Evolutionary conservation across 2,888 invertebrate genomes (phyloP).

Genomic region (Andrena bicolor): DNA sequence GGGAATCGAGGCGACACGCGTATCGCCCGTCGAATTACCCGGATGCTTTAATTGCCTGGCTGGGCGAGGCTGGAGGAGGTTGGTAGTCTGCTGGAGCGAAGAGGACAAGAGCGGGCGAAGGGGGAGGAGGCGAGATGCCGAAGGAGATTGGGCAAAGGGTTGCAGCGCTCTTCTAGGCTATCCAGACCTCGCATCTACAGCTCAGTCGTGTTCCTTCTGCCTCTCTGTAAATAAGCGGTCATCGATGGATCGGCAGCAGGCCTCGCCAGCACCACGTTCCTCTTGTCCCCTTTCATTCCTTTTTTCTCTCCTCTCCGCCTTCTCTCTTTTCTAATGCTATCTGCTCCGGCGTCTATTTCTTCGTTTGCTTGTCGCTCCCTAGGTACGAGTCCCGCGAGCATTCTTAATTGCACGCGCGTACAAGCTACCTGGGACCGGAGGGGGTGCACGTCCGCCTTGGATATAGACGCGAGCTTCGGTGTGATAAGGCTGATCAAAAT

Average conservation of each 20-base stretch:
- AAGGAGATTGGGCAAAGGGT: constrained; percentile 73
- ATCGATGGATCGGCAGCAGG: constrained; percentile 79
- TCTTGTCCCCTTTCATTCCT: constrained; percentile 25
- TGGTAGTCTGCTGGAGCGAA: constrained; percentile 42
- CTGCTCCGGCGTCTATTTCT: constrained; percentile 43
- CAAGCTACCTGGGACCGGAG: constrained; percentile 50
- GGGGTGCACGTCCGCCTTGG: constrained; percentile 4
- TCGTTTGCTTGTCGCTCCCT: constrained; percentile 30
- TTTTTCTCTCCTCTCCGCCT: constrained; percentile 16
- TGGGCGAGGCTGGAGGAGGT: constrained; percentile 71
- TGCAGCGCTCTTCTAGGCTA: constrained; percentile 73
- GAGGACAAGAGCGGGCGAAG: constrained; percentile 16
- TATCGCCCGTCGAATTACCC: constrained; percentile 74
- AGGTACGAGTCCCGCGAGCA: constrained; percentile 43
- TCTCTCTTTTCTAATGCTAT: constrained; percentile 45
- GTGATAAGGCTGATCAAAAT: constrained; percentile 11
- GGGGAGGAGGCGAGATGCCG: constrained; percentile 63
- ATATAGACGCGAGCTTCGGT: constrained; percentile 37
- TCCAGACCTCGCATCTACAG: constrained; percentile 74
- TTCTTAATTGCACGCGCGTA: constrained; percentile 81
- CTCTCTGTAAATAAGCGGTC: constrained; percentile 83
- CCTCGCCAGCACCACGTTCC: constrained; percentile 47
- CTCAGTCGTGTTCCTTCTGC: constrained; percentile 78
- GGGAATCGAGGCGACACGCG: constrained; percentile 66
- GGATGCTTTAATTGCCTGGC: constrained; percentile 83